A percentile compares a stretch with the other conserved stretches of the same genome.
phyloP scores from a whole-genome alignment of 2,113 vertebrate species.

The Cebidichthys violaceus region DNA sequence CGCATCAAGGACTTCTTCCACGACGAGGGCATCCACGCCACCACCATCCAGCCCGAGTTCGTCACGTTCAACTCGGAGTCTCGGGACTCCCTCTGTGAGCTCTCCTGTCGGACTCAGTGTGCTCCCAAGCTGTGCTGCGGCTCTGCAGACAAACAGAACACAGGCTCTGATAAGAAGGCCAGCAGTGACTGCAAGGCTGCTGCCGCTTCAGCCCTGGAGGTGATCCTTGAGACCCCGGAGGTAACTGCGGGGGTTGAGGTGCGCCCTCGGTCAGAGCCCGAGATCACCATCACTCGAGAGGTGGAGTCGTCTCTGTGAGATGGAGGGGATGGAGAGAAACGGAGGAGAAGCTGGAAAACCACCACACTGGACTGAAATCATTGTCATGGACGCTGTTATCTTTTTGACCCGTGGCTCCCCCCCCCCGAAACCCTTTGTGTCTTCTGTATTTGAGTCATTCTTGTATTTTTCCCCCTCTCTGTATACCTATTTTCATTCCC shows the following conservation, averaged over 20 bases:
- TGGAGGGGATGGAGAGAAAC: neutral
- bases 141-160: constrained; percentile 80
- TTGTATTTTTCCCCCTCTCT: neutral
- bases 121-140: constrained; percentile 96
- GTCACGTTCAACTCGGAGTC: constrained; percentile 91
- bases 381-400: constrained; percentile 28
- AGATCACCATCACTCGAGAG: constrained; percentile 67
- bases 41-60: constrained; percentile 98
- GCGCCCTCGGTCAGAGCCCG: constrained; percentile 40
- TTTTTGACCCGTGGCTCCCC: neutral
- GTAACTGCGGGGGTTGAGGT: constrained; percentile 28
- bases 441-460: constrained; percentile 26
- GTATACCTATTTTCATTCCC: neutral
- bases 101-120: constrained; percentile 97
- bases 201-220: constrained; percentile 85
- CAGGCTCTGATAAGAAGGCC: constrained; percentile 74
- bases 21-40: constrained; percentile 96
- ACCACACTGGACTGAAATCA: constrained; percentile 34
- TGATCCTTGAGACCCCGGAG: constrained; percentile 83
- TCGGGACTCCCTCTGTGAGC: constrained; percentile 89
- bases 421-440: neutral
- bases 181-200: constrained; percentile 54
- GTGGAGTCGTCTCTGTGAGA: constrained; percentile 85
- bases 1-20: constrained; percentile 98
- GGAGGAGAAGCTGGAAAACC: constrained; percentile 32